phyloP scores from a whole-genome alignment of 2,797 vertebrate genomes.

The Pristis pectinata region DNA sequence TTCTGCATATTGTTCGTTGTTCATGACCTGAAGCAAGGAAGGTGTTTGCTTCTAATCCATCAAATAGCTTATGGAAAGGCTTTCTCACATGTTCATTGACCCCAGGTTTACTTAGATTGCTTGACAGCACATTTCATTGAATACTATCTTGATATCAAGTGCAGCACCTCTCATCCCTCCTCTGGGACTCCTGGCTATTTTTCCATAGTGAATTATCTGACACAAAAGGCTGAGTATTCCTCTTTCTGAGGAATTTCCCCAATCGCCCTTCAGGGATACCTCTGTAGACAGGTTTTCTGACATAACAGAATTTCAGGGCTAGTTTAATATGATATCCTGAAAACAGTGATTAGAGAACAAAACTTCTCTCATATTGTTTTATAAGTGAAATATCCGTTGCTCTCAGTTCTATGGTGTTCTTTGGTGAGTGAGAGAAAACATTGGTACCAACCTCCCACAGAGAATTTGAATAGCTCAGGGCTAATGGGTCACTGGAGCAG shows the following conservation, averaged over 20 bases:
- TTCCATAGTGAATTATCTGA: neutral
- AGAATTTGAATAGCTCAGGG: neutral
- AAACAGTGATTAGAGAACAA: neutral
- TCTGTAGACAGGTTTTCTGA: neutral
- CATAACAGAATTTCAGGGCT: neutral
- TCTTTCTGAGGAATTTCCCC: neutral
- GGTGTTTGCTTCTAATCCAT: neutral
- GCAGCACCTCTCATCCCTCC: neutral
- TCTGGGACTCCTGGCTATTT: neutral
- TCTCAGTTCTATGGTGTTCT: neutral
- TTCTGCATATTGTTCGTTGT: neutral
- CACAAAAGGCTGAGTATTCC: neutral
- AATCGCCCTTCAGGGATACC: neutral
- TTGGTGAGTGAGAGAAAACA: neutral
- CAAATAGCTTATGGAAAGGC: neutral
- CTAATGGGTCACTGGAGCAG: neutral
- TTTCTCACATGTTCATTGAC: neutral
- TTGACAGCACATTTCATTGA: neutral
- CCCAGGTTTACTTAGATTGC: neutral
- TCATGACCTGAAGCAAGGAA: neutral
- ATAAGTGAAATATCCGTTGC: neutral
- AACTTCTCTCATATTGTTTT: neutral
- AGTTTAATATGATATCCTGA: neutral
- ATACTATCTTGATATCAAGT: neutral
- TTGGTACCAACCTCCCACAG: neutral